Conservation (phyloP, 1,140 invertebrate genomes). For the Ladona fulva region DNA sequence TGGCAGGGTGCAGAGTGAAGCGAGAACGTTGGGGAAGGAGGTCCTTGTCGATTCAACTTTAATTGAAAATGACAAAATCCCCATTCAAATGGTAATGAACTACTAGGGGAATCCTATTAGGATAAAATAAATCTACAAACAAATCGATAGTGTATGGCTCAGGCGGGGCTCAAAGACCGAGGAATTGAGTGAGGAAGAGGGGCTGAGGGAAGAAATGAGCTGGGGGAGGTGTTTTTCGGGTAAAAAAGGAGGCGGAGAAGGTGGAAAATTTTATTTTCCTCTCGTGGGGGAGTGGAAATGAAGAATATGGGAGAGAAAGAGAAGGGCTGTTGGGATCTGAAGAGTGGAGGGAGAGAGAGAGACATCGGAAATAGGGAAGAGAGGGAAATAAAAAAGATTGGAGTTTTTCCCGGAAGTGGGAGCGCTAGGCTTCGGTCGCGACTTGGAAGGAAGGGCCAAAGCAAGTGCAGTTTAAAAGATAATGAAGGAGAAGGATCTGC, state of each 20-base stretch:
- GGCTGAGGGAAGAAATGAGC: background rate
- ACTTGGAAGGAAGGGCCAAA: no score
- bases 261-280: no score
- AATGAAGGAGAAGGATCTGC: no score
- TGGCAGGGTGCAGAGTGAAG: background rate
- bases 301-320: background rate
- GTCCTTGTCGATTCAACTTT: constrained; percentile 21
- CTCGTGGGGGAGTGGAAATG: no score
- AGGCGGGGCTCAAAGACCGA: background rate
- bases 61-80: constrained; percentile 24
- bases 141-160: constrained; percentile 17
- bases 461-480: no score
- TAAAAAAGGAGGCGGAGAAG: no score
- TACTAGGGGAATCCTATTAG: constrained; percentile 23
- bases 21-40: no score
- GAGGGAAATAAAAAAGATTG: background rate
- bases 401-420: no score
- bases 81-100: constrained; percentile 23
- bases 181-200: background rate
- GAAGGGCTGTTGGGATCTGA: background rate
- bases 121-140: constrained; percentile 25
- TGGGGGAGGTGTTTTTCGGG: background rate
- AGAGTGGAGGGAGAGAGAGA: background rate
- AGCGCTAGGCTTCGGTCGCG: no score
- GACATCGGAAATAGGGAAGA: background rate